Base-by-base conservation (phyloP, 2,797 vertebrate genomes). In the Rachycentron canadum region DNA sequence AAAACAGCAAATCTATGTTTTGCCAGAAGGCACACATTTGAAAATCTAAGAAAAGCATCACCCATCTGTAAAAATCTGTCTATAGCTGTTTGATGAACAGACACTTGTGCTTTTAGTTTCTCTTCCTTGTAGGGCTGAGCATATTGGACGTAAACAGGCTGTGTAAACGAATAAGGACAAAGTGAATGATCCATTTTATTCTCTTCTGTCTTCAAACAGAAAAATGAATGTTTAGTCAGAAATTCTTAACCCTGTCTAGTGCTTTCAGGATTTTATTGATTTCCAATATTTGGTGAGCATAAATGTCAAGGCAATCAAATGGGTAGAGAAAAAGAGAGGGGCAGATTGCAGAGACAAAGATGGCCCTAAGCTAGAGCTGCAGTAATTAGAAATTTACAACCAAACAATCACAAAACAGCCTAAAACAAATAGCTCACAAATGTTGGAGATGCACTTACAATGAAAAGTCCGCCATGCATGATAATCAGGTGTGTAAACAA, bases 241-340 rank as follows among this genome's bases (percentile, higher is more conserved):
- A 81, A 81, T 50, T 65, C 60, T 73, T 69, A 26, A 77, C 61
- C 12, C 43, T 57, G 61, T 14, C 16, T 1, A 5, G 9, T 26
- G 69, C 64, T 45, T 60, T 52, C 13, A 83, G 78, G 75, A 41
- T 17, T 13, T 34, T 34, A 84, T 65, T 81, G 43, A 76, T 71
- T 83, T 76, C 60, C n/a, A 65, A 68, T 47, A 72, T 71, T 80
- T 86, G 85, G 71, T 49, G 3, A 63, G 53, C 14, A 14, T 45
- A 61, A 82, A 85, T 71, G 50, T 79, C 65, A 69, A 70, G 59
- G 74, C 72, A 64, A 75, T 83, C 67, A 76, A 73, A 78, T 6
- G n/a, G 45, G 61, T 66, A 74, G 45, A 69, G 36, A 60, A 63
- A 60, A 41, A 75, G 50, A 69, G 41, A 2, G 19, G 26, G 61